Percentiles rank a stretch among this genome's conserved stretches.
Conservation (phyloP, 2,113 vertebrate genomes). For the Eira barbara region DNA sequence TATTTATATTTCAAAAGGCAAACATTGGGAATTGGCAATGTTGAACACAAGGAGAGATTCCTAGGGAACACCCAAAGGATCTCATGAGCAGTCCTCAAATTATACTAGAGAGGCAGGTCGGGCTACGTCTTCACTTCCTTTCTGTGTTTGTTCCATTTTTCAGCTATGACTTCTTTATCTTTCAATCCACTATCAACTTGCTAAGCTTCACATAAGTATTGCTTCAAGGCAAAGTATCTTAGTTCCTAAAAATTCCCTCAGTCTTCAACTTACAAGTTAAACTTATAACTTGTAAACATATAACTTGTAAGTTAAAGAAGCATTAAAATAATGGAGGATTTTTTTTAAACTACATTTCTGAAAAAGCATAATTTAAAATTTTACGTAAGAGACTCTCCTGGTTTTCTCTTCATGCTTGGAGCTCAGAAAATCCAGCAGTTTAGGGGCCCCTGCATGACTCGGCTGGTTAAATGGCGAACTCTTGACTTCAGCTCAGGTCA, state of each 20-base stretch:
- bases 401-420: background rate
- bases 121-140: background rate
- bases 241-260: background rate
- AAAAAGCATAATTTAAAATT: background rate
- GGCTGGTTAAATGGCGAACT: background rate
- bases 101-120: background rate
- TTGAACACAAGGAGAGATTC: conserved; percentile 26
- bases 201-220: background rate
- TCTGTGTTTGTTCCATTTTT: background rate
- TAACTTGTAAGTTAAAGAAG: background rate
- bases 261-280: background rate
- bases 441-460: background rate
- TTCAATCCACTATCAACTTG: background rate
- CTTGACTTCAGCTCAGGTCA: background rate
- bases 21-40: conserved; percentile 13
- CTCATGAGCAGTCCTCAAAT: background rate
- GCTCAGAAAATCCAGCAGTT: background rate
- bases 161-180: background rate
- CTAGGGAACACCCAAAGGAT: background rate
- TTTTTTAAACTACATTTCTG: background rate
- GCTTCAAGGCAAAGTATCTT: conserved; percentile 22
- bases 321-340: background rate
- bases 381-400: background rate
- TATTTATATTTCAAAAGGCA: conserved; percentile 55
- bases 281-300: too few relatives aligned